phyloP scores from a whole-genome alignment of 2,113 vertebrate genomes.

The Monopterus albus region DNA sequence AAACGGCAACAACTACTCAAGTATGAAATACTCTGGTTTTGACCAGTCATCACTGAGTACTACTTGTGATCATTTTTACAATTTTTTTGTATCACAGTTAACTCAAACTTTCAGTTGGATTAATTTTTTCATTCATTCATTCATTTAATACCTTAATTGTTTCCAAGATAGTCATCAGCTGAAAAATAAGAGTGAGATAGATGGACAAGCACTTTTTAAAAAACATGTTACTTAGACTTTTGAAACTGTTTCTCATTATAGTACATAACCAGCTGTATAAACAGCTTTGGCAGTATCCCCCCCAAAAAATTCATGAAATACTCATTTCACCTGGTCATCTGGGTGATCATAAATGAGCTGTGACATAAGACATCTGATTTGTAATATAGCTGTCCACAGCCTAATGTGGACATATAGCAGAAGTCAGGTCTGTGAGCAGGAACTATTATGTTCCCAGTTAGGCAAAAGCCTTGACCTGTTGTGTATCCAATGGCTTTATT shows the following conservation, averaged over 20 bases:
- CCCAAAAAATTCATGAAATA: too few species aligned
- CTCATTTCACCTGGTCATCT: constrained; percentile 22
- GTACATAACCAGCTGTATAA: constrained; percentile 9
- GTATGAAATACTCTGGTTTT: not conserved
- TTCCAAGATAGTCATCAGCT: not conserved
- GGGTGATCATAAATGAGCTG: constrained; percentile 19
- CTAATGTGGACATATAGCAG: constrained; percentile 5
- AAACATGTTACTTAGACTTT: constrained; percentile 33
- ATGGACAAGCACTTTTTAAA: constrained; percentile 17
- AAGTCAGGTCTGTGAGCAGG: too few species aligned
- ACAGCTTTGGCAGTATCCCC: constrained; percentile 21
- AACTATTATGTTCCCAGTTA: constrained; percentile 4
- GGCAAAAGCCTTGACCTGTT: not conserved
- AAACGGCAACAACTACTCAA: constrained; percentile 34
- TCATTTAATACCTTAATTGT: constrained; percentile 6
- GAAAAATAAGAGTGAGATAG: constrained; percentile 24
- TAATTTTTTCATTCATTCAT: constrained; percentile 18
- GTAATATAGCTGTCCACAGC: not conserved
- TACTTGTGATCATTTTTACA: not conserved
- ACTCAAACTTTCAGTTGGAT: not conserved
- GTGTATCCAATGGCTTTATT: not conserved
- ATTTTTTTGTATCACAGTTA: constrained; percentile 4
- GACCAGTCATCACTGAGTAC: constrained; percentile 4
- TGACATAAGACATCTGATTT: constrained; percentile 27
- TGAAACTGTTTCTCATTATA: constrained; percentile 35